phyloP scores from a whole-genome alignment of 2,888 invertebrate species.

The Geotrupes spiniger region DNA sequence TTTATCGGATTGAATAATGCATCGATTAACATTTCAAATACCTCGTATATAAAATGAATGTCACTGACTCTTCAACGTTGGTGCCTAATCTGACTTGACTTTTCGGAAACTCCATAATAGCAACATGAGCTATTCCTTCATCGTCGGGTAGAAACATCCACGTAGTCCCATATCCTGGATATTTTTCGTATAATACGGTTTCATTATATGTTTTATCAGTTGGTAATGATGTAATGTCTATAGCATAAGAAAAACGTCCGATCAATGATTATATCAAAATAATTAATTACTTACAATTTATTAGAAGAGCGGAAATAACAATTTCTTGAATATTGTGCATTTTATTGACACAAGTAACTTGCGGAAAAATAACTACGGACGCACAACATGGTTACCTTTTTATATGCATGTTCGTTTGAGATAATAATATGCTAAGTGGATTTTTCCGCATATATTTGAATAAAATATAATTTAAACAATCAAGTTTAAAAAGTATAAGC shows the following conservation, averaged over 20 bases:
- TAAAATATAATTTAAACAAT: constrained; percentile 4
- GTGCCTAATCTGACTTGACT: constrained; percentile 33
- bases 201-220: constrained; percentile 6
- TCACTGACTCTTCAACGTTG: constrained; percentile 44
- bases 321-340: constrained; percentile 1
- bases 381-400: background rate
- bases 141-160: constrained; percentile 54
- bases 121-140: constrained; percentile 44
- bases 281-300: too few species aligned
- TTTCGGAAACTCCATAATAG: constrained; percentile 38
- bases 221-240: too few species aligned
- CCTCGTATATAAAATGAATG: constrained; percentile 52
- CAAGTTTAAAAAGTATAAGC: too few species aligned
- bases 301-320: too few species aligned
- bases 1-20: too few species aligned
- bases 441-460: constrained; percentile 4
- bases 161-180: constrained; percentile 48
- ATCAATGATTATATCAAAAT: too few species aligned
- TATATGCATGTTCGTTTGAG: background rate
- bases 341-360: too few species aligned
- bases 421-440: constrained; percentile 4
- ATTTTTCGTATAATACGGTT: constrained; percentile 22
- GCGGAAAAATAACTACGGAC: too few species aligned
- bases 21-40: constrained; percentile 23
- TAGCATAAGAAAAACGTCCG: too few species aligned